Percentiles rank a stretch among this genome's conserved stretches.
phyloP scores from a whole-genome alignment of 1,140 invertebrate genomes.

The Zelostemma sp. region DNA sequence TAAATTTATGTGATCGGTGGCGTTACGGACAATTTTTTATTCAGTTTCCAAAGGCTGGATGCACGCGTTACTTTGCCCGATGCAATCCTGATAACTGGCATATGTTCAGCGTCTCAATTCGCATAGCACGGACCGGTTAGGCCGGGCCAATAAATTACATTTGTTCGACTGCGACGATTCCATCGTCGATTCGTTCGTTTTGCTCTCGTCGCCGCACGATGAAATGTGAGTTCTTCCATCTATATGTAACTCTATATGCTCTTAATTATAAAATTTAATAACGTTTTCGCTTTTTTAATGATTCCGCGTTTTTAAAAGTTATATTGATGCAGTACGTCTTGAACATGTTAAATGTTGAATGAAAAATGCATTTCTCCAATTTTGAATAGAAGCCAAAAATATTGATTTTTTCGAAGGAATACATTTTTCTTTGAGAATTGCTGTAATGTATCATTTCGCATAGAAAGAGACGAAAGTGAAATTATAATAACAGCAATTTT shows the following conservation, averaged over 20 bases:
- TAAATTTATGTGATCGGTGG: background rate
- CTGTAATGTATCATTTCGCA: too few relatives aligned
- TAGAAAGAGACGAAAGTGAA: too few relatives aligned
- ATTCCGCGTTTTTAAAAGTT: too few relatives aligned
- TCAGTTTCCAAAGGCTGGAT: background rate
- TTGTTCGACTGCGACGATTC: conserved; percentile 12
- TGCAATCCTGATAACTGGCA: conserved; percentile 7
- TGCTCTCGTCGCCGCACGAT: conserved; percentile 11
- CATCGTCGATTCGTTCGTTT: conserved; percentile 9
- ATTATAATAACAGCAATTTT: too few relatives aligned
- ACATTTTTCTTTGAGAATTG: too few relatives aligned
- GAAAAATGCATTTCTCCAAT: too few relatives aligned
- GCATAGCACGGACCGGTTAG: background rate
- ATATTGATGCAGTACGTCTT: too few relatives aligned
- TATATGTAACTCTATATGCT: background rate
- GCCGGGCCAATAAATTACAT: conserved; percentile 19
- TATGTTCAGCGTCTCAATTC: conserved; percentile 10
- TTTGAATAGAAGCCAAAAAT: too few relatives aligned
- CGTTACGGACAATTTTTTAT: background rate
- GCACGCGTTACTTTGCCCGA: background rate
- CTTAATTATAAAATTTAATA: too few relatives aligned
- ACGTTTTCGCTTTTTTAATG: too few relatives aligned
- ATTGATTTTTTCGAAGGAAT: too few relatives aligned
- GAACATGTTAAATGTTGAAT: too few relatives aligned
- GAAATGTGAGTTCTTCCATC: conserved; percentile 10